phyloP scores from a whole-genome alignment of 2,113 vertebrate genomes.

The Aspiorhynchus laticeps region DNA sequence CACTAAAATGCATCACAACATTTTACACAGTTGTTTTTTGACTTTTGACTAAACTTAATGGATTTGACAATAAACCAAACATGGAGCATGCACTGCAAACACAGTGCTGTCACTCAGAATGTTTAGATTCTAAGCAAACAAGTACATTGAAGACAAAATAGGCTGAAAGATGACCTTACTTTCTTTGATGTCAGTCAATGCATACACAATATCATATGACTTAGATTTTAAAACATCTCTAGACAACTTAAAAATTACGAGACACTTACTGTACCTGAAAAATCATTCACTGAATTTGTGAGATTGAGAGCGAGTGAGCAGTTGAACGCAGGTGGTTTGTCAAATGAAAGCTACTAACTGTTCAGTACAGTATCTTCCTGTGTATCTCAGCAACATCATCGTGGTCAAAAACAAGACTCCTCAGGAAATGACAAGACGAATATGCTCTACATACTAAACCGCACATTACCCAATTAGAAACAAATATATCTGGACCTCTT shows the following conservation, averaged over 20 bases:
- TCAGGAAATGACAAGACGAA: constrained; percentile 42
- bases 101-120: neutral
- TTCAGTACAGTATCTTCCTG: constrained; percentile 46
- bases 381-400: neutral
- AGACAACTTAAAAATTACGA: neutral
- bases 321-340: neutral
- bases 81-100: neutral
- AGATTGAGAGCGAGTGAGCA: neutral
- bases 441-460: constrained; percentile 45
- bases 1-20: neutral
- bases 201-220: neutral
- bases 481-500: neutral
- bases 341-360: neutral
- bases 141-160: neutral
- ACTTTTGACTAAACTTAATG: no score
- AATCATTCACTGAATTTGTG: neutral
- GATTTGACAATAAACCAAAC: neutral
- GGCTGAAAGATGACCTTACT: neutral
- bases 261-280: constrained; percentile 37
- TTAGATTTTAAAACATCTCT: neutral
- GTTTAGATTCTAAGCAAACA: neutral
- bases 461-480: neutral
- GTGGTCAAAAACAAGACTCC: constrained; percentile 46
- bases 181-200: no score
- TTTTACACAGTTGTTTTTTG: no score